Evolutionary conservation across 2,888 invertebrate genomes (phyloP), one percentile per base, ranked within the genome.

Genomic region (Eupithecia dodoneata): DNA sequence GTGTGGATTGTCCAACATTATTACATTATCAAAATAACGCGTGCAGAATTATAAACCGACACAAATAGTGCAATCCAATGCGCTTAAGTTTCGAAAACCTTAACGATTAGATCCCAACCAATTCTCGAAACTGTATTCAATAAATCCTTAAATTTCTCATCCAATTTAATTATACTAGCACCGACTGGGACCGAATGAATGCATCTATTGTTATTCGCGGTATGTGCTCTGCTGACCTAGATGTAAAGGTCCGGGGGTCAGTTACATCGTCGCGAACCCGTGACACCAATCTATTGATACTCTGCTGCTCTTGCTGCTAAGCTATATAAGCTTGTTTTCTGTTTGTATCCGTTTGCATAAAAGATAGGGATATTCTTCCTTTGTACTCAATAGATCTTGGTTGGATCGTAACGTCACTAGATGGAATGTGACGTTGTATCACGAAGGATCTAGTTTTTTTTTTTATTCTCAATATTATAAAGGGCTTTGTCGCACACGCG

Each of bases 191-290:
- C 49, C 79, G 76, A 80, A 81, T 77, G 79, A 81, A 79, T 79
- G 81, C 81, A 74, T 79, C 77, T 72, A 80, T 70, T 82, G 77
- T 79, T 85, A 84, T 87, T 85, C 82, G 82, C 78, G 84, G 81
- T 83, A 81, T 83, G 77, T 78, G 84, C 79, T 85, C 82, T 77
- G 76, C 79, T 87, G 87, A 88, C 88, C 89, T 79, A 88, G 80
- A 88, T 89, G 77, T 77, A 77, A 81, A 79, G 80, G 82, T 82
- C 78, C 81, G 80, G 80, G 80, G 85, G 83, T 86, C 86, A 84
- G 83, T 87, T 85, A 88, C 86, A 80, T 76, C 76, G 77, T 84
- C 81, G 55, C 76, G 42, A 49, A 70, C 59, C 59, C 47, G 15
- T 66, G 66, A 13, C 41, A 49, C 44, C 67, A 59, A 67, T 71